These are phyloP conservation scores for Protula sp. DNA, from an alignment of 2,888 invertebrate species.

Conservation along the genomic window DNA sequence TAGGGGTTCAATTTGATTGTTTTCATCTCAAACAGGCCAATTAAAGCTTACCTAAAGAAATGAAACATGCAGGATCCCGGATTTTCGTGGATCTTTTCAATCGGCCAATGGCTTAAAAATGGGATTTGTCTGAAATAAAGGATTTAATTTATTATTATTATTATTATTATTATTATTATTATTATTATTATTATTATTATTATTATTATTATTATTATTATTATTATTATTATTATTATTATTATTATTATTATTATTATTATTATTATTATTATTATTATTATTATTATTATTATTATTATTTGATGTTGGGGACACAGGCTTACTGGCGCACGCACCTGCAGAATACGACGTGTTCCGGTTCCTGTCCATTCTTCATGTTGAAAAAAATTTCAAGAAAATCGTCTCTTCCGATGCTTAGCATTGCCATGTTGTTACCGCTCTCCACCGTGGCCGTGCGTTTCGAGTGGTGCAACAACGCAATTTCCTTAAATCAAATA, in stretches of 20 bases:
- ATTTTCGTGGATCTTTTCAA: constrained; percentile 5
- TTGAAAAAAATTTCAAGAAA: constrained; percentile 21
- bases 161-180: too few species aligned
- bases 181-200: too few species aligned
- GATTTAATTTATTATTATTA: too few species aligned
- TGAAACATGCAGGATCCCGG: constrained; percentile 13
- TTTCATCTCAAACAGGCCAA: too few species aligned
- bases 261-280: too few species aligned
- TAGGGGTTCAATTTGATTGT: too few species aligned
- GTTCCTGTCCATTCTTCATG: constrained; percentile 12
- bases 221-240: too few species aligned
- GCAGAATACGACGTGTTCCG: constrained; percentile 38
- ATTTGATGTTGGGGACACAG: too few species aligned
- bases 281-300: too few species aligned
- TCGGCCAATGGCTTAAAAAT: constrained; percentile 16
- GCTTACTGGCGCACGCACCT: constrained; percentile 21
- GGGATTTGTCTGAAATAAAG: background rate
- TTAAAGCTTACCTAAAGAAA: constrained; percentile 17
- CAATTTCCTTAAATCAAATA: constrained; percentile 16
- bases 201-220: too few species aligned
- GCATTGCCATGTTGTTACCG: constrained; percentile 12
- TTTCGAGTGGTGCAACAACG: constrained; percentile 15
- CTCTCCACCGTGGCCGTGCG: constrained; percentile 21
- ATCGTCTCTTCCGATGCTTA: constrained; percentile 17
- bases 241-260: too few species aligned